Percentiles rank a stretch among this genome's conserved stretches.
phyloP scores from a whole-genome alignment of 2,797 vertebrate genomes.

The Hoplostethus mediterraneus region DNA sequence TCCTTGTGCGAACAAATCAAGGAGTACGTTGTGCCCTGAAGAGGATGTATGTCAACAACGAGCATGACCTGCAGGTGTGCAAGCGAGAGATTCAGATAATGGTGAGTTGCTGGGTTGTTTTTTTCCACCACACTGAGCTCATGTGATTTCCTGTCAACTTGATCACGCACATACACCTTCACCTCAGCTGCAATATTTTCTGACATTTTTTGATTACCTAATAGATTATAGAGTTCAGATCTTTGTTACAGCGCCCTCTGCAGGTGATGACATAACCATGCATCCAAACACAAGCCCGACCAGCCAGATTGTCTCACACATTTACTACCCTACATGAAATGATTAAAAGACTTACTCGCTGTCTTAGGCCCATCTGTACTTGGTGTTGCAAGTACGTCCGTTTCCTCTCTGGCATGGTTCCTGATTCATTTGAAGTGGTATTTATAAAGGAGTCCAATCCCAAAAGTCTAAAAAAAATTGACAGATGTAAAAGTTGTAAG shows the following conservation, averaged over 20 bases:
- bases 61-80: constrained; percentile 97
- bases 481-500: no score
- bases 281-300: neutral
- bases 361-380: no score
- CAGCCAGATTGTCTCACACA: neutral
- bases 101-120: constrained; percentile 84
- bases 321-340: no score
- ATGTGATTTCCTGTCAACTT: no score
- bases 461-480: no score
- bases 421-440: neutral
- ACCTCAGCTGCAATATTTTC: constrained; percentile 38
- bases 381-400: no score
- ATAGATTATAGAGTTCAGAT: constrained; percentile 33
- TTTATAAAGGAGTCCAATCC: neutral
- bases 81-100: constrained; percentile 98
- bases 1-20: constrained; percentile 94
- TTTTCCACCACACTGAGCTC: no score
- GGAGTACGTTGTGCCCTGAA: constrained; percentile 96
- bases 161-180: constrained; percentile 12
- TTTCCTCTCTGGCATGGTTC: neutral
- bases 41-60: constrained; percentile 99
- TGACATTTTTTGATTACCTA: constrained; percentile 58
- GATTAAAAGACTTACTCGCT: no score
- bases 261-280: constrained; percentile 21
- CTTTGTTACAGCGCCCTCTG: constrained; percentile 36